Percentiles rank a stretch among this genome's conserved stretches.
These are phyloP conservation scores for Speoplatyrhinus poulsoni DNA, from an alignment of 2,113 vertebrate genomes.

Conservation along the genomic window DNA sequence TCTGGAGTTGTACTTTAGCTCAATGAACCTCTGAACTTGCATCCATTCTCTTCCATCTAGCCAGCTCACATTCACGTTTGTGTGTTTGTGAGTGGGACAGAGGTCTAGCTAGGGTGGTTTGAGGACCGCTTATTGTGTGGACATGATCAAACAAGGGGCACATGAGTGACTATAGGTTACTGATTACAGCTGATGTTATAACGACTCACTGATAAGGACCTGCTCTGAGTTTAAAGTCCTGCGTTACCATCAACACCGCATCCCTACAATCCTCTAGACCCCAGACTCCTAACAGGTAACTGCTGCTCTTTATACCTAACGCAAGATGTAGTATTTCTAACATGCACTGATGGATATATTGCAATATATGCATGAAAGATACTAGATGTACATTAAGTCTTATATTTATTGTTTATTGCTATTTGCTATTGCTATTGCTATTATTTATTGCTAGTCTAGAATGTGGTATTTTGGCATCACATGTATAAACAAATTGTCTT, in stretches of 20 bases:
- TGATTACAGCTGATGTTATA: constrained; percentile 67
- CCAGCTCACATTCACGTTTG: background rate
- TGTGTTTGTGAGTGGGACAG: background rate
- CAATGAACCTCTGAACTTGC: no score
- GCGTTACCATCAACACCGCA: constrained; percentile 12
- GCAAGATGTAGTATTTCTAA: no score
- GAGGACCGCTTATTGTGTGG: constrained; percentile 11
- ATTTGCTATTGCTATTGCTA: background rate
- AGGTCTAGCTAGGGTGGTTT: background rate
- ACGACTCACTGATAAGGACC: constrained; percentile 61
- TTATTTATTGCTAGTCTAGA: no score
- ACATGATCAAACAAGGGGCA: constrained; percentile 55
- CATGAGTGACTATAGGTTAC: constrained; percentile 50
- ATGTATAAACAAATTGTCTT: no score
- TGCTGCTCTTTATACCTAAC: background rate
- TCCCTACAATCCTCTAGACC: constrained; percentile 22
- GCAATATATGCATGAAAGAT: background rate
- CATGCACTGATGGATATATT: no score
- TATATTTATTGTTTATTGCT: background rate
- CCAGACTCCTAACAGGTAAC: constrained; percentile 56
- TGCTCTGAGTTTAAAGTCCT: constrained; percentile 68
- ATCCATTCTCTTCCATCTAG: no score
- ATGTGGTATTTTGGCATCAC: background rate
- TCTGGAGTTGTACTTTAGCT: no score
- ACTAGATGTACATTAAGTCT: background rate